phyloP scores from a whole-genome alignment of 2,797 vertebrate species.

The Arctocebus calabarensis region DNA sequence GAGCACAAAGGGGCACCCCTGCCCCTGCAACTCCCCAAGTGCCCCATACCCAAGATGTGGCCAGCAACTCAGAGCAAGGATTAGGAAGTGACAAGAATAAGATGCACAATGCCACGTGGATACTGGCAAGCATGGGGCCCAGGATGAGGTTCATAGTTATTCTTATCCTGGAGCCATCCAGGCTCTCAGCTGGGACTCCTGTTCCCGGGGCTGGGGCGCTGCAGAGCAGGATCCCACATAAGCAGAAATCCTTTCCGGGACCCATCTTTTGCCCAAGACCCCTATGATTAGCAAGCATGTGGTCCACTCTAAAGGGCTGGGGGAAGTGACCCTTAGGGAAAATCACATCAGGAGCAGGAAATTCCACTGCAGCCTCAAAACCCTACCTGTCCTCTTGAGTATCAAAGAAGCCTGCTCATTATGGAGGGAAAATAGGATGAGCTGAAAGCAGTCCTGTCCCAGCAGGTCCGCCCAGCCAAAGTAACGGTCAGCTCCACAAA shows the following conservation, averaged over 20 bases:
- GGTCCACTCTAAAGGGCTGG: neutral
- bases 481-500: neutral
- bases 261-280: neutral
- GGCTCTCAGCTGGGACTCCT: neutral
- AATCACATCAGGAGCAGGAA: neutral
- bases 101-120: too few relatives aligned
- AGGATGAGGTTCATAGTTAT: neutral
- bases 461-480: neutral
- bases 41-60: neutral
- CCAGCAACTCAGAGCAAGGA: neutral
- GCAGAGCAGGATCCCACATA: neutral
- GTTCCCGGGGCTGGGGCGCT: neutral
- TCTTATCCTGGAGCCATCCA: neutral
- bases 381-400: neutral
- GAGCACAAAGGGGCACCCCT: too few relatives aligned
- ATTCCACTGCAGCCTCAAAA: neutral
- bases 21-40: neutral
- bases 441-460: neutral
- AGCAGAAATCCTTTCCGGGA: neutral
- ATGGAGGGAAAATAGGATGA: neutral
- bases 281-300: neutral
- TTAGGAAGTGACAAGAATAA: neutral
- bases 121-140: rapidly evolving
- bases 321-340: neutral
- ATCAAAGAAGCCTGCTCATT: neutral